phyloP scores from a whole-genome alignment of 2,888 invertebrate genomes.

The Platycheirus rosarum region DNA sequence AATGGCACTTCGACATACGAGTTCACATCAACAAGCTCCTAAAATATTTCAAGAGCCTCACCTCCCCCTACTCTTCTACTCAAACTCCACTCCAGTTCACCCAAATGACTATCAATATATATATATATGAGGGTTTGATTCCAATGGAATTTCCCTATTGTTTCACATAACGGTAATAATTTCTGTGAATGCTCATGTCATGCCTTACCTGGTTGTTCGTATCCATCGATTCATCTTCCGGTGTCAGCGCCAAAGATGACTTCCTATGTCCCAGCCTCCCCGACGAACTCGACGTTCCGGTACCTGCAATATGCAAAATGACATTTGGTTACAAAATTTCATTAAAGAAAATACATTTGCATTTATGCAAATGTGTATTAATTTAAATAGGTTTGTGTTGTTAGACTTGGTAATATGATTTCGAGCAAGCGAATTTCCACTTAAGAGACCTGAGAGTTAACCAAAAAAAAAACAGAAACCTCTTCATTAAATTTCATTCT shows the following conservation, averaged over 20 bases:
- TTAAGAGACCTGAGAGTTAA: neutral
- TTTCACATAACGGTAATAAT: conserved; percentile 4
- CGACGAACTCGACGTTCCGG: conserved; percentile 83
- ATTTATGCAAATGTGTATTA: conserved; percentile 27
- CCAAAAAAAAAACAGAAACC: conserved; percentile 32
- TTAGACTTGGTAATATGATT: neutral
- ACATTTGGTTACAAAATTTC: conserved; percentile 60
- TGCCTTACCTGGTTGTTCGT: conserved; percentile 86
- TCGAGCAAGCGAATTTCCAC: conserved; percentile 11
- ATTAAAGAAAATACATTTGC: conserved; percentile 58
- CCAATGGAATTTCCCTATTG: too few relatives aligned
- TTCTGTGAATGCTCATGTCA: too few relatives aligned
- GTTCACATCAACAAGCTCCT: too few relatives aligned
- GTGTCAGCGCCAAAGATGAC: conserved; percentile 87
- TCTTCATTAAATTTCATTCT: conserved; percentile 55
- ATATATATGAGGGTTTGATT: too few relatives aligned
- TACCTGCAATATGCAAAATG: conserved; percentile 78
- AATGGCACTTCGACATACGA: too few relatives aligned
- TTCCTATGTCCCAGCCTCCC: conserved; percentile 85
- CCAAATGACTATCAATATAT: too few relatives aligned
- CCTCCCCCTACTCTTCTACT: too few relatives aligned
- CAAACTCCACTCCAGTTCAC: too few relatives aligned
- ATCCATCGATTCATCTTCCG: conserved; percentile 88
- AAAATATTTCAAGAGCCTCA: too few relatives aligned
- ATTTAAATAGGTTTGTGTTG: neutral